Conservation (phyloP, 2,888 invertebrate species). For the Limenitis camilla region DNA sequence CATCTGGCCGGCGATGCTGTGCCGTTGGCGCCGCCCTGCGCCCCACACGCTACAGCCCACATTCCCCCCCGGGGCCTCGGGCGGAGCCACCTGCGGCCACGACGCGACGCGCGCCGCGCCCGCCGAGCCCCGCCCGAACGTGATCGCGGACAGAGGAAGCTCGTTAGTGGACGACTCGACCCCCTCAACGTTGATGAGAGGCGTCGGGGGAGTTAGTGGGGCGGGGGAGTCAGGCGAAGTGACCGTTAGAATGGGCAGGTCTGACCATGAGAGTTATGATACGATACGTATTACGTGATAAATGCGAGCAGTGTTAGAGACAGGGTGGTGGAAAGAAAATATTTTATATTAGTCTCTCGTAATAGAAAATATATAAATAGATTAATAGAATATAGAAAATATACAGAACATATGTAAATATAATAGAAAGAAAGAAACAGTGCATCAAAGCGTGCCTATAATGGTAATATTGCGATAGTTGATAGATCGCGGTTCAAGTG, state of each 20-base stretch:
- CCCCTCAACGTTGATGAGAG: slow-evolving; percentile 54
- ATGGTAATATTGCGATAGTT: slow-evolving; percentile 24
- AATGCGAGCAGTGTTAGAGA: slow-evolving; percentile 47
- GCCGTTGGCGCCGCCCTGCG: slow-evolving; percentile 89
- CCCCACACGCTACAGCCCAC: slow-evolving; percentile 56
- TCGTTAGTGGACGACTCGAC: slow-evolving; percentile 80
- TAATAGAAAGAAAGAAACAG: slow-evolving; percentile 14
- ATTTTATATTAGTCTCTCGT: slow-evolving; percentile 35
- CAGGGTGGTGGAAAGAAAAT: slow-evolving; percentile 46
- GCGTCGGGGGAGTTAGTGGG: slow-evolving; percentile 39
- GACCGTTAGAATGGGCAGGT: too few species aligned
- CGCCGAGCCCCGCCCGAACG: slow-evolving; percentile 41
- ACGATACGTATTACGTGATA: slow-evolving; percentile 40
- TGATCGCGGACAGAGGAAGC: slow-evolving; percentile 77
- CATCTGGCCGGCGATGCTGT: slow-evolving; percentile 97
- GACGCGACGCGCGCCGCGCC: slow-evolving; percentile 21
- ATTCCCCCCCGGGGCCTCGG: slow-evolving; percentile 32
- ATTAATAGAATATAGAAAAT: slow-evolving; percentile 10
- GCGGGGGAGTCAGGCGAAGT: slow-evolving; percentile 28
- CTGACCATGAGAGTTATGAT: slow-evolving; percentile 21
- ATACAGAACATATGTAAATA: slow-evolving; percentile 8
- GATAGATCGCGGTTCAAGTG: slow-evolving; percentile 34
- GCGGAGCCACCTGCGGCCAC: slow-evolving; percentile 3
- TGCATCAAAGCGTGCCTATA: slow-evolving; percentile 42
- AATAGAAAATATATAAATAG: slow-evolving; percentile 29